Percentiles rank a stretch among this genome's conserved stretches.
These are phyloP conservation scores for Argentina silus DNA, from an alignment of 2,797 vertebrate genomes.

Conservation along the genomic window DNA sequence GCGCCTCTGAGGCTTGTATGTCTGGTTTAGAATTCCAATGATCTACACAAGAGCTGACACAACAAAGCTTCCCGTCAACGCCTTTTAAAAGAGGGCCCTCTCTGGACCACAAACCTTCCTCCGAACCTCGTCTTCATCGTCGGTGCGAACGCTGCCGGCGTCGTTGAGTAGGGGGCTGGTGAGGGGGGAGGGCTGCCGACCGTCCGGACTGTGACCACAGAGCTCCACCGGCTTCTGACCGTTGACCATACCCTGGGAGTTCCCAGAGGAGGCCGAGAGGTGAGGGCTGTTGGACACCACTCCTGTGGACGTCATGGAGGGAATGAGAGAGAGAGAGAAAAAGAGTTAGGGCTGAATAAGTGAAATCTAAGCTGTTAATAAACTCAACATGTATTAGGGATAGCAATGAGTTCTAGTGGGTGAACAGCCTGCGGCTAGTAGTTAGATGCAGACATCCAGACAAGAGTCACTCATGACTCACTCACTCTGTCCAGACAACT, in stretches of 20 bases:
- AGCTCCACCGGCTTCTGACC: conserved; percentile 85
- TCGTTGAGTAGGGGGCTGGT: conserved; percentile 92
- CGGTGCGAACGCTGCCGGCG: conserved; percentile 84
- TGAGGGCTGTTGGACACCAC: conserved; percentile 86
- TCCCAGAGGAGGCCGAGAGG: conserved; percentile 85
- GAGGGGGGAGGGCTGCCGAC: conserved; percentile 88
- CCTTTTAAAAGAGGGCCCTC: not conserved
- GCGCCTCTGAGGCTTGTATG: conserved; percentile 20
- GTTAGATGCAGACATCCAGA: conserved; percentile 14
- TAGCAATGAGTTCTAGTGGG: conserved; percentile 13
- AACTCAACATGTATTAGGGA: not conserved
- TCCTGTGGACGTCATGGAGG: conserved; percentile 64
- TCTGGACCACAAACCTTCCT: conserved; percentile 81
- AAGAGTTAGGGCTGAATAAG: not conserved
- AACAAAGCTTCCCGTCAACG: not conserved
- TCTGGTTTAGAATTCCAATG: not conserved
- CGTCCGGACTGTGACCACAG: conserved; percentile 84
- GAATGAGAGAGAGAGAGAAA: conserved; percentile 1
- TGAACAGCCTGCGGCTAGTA: conserved; percentile 17
- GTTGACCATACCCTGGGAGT: conserved; percentile 83
- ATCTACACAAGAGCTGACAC: not conserved
- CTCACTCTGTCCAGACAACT: conserved; percentile 50
- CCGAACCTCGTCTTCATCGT: conserved; percentile 91
- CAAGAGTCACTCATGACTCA: conserved; percentile 56
- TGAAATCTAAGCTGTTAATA: not conserved